Evolutionary conservation across 2,888 invertebrate species (phyloP), one percentile per base, ranked within the genome.

Genomic region (Brenthis daphne): DNA sequence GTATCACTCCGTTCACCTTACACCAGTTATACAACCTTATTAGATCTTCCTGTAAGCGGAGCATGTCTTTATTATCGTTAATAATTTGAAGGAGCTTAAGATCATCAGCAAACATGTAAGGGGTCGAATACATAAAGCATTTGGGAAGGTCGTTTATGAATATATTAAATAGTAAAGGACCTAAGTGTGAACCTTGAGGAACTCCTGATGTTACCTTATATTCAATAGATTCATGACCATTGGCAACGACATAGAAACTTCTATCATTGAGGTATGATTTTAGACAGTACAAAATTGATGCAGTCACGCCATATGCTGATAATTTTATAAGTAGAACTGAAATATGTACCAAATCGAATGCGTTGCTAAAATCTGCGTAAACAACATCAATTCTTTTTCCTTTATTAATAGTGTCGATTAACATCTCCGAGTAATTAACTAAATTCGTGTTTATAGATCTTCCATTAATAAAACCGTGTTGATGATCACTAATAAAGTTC

Each of bases 241-340:
- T n/a, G 4, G 57, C 57, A 12, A 57, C 57, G 1, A 37, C 57
- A 14, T 33, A 57, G 13, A 57, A 57, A 33, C 14, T 8, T 43
- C 57, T 57, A 14, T 57, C 43, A 57, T 8, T 37, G 12, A 57
- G 57, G n/a, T 57, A 57, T 14, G 43, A 57, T 37, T 57, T 57
- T 6, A 57, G n/a, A 43, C 37, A 57, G 14, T 37, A 1, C 33
- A 57, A 33, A 11, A 57, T 57, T n/a, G 57, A 57, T 12, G 13
- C 57, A 57, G 57, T 2, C 13, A 57, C 6, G 13, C 57, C 33
- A 57, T 57, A 57, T 33, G 37, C 57, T 33, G 57, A 29, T 57
- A 57, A 57, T 14, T 57, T 57, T 14, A 43, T 4, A 14, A 57
- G 37, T 12, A 57, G 8, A 37, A 57, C 37, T 8, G 57, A 29